Evolutionary conservation across 1,140 invertebrate genomes (phyloP).

Genomic region (Parapsyche elsis): DNA sequence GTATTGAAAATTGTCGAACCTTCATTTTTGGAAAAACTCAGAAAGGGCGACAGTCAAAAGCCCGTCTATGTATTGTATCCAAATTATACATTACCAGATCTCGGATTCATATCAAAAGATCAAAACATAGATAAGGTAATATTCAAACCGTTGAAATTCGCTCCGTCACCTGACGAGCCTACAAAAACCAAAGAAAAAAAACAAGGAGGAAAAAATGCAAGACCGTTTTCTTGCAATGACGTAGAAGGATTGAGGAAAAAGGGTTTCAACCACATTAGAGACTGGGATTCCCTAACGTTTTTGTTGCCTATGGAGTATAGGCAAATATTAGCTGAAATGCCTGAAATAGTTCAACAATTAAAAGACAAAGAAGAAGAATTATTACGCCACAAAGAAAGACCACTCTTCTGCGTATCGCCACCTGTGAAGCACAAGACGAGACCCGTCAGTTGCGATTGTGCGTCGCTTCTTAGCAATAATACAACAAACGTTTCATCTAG

Average conservation of each 20-base stretch:
- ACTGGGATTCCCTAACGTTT: constrained; percentile 92
- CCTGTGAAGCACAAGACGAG: constrained; percentile 69
- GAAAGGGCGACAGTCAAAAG: constrained; percentile 72
- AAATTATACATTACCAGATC: constrained; percentile 89
- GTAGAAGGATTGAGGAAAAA: constrained; percentile 82
- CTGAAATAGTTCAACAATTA: constrained; percentile 75
- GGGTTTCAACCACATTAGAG: constrained; percentile 84
- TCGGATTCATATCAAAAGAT: constrained; percentile 81
- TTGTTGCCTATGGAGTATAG: constrained; percentile 85
- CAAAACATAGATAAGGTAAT: constrained; percentile 72
- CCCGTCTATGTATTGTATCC: constrained; percentile 92
- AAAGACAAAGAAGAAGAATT: constrained; percentile 65
- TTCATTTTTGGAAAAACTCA: constrained; percentile 74
- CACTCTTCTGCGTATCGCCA: constrained; percentile 75
- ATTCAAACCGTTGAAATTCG: constrained; percentile 67
- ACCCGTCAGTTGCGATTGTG: constrained; percentile 73
- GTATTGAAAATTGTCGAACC: constrained; percentile 71
- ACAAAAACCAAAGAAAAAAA: constrained; percentile 60
- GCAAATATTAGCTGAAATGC: constrained; percentile 78
- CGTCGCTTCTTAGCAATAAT: constrained; percentile 67
- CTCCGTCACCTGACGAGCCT: constrained; percentile 60
- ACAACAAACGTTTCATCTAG: constrained; percentile 73
- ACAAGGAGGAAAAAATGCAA: constrained; percentile 63
- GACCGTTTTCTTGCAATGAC: constrained; percentile 87
- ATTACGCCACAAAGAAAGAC: constrained; percentile 65